These are phyloP conservation scores for Protaetia brevitarsis DNA, from an alignment of 1,140 invertebrate genomes.

Conservation along the genomic window DNA sequence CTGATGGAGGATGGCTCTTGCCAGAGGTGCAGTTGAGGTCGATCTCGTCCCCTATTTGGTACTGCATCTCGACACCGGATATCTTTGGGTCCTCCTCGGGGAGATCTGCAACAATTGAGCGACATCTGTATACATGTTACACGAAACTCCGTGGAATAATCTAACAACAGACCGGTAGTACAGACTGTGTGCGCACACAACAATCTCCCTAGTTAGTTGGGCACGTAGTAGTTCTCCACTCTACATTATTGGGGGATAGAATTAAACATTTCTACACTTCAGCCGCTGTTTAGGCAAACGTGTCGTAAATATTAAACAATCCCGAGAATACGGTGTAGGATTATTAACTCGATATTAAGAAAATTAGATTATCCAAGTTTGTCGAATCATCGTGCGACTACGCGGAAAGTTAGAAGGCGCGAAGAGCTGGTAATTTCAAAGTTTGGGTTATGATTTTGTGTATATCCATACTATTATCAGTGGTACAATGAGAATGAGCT, in stretches of 20 bases:
- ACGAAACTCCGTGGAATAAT: conserved; percentile 5
- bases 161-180: conserved; percentile 7
- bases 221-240: neutral
- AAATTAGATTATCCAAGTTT: no score
- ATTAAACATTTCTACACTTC: conserved; percentile 9
- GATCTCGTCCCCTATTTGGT: conserved; percentile 75
- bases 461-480: no score
- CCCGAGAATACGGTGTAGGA: neutral
- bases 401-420: no score
- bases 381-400: no score
- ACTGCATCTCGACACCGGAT: conserved; percentile 72
- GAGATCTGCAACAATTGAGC: conserved; percentile 57
- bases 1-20: conserved; percentile 72
- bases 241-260: conserved; percentile 11
- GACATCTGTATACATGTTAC: conserved; percentile 19
- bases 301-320: neutral
- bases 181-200: neutral
- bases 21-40: conserved; percentile 81
- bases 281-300: neutral
- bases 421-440: no score
- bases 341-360: neutral
- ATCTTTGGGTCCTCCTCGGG: conserved; percentile 75
- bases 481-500: no score
- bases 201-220: neutral
- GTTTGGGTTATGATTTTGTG: no score